These are phyloP conservation scores for Crocodylus rhombifer DNA, from an alignment of 2,797 vertebrate genomes.

Conservation along the genomic window DNA sequence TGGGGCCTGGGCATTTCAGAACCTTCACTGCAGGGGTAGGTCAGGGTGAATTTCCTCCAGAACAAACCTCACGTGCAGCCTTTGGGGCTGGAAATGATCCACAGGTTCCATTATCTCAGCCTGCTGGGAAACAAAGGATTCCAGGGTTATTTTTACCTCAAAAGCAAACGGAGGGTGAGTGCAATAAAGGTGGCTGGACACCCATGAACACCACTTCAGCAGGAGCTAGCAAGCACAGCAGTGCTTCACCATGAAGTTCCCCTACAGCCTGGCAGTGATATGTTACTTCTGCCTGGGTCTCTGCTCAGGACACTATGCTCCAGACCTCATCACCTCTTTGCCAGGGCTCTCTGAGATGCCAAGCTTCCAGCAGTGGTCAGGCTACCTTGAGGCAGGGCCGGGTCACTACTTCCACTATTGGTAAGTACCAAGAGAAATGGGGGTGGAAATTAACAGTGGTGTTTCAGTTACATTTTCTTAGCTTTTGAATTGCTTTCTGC, in stretches of 20 bases:
- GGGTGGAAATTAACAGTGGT: neutral
- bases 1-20: too few relatives aligned
- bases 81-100: neutral
- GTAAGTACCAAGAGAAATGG: neutral
- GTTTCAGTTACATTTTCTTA: too few relatives aligned
- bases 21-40: too few relatives aligned
- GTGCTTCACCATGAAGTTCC: neutral
- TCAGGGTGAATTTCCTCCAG: neutral
- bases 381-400: conserved; percentile 38
- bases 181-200: neutral
- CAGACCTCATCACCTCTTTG: conserved; percentile 42
- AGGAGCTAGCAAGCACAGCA: neutral
- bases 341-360: conserved; percentile 43
- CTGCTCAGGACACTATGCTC: neutral
- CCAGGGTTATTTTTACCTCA: neutral
- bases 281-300: neutral
- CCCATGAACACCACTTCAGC: too few relatives aligned
- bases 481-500: too few relatives aligned
- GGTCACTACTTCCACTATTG: conserved; percentile 62
- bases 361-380: conserved; percentile 50
- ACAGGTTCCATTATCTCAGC: too few relatives aligned
- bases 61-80: neutral
- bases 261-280: neutral
- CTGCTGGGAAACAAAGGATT: neutral
- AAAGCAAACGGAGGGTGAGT: neutral